A percentile compares a stretch with the other conserved stretches of the same genome.
Conservation (phyloP, 1,140 invertebrate genomes). For the Drosophila saltans region DNA sequence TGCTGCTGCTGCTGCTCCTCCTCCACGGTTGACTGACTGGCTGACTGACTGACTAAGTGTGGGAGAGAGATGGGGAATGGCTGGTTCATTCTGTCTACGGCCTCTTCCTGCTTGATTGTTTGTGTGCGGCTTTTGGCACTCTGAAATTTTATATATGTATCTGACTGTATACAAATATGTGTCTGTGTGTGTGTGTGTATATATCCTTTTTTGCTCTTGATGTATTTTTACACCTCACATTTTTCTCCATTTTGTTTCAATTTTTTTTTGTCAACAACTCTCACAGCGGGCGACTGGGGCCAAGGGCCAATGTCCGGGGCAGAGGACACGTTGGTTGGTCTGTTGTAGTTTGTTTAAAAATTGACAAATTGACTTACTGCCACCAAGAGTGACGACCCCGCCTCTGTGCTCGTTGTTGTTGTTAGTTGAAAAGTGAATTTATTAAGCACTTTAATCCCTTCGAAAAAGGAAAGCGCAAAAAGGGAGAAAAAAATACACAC, state of each 20-base stretch:
- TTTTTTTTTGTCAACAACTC: slow-evolving; percentile 27
- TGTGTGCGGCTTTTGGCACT: slow-evolving; percentile 56
- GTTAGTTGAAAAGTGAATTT: slow-evolving; percentile 46
- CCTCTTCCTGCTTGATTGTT: slow-evolving; percentile 41
- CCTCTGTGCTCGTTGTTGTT: slow-evolving; percentile 11
- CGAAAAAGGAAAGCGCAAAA: background rate
- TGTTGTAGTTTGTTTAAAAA: slow-evolving; percentile 59
- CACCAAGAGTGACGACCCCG: slow-evolving; percentile 26
- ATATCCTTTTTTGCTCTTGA: slow-evolving; percentile 14
- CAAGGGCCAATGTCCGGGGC: background rate
- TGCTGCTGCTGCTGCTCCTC: background rate
- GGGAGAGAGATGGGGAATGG: background rate
- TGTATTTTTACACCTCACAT: slow-evolving; percentile 45
- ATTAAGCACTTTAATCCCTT: slow-evolving; percentile 45
- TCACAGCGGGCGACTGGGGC: slow-evolving; percentile 24
- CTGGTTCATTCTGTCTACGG: background rate
- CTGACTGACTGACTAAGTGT: background rate
- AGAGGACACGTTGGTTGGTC: slow-evolving; percentile 12
- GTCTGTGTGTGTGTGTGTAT: slow-evolving; percentile 17
- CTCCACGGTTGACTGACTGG: slow-evolving; percentile 33
- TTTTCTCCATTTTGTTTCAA: slow-evolving; percentile 19
- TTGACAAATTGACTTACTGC: slow-evolving; percentile 67
- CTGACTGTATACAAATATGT: background rate
- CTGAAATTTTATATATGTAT: slow-evolving; percentile 44
- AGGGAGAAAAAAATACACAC: background rate